These are phyloP conservation scores for Sphaeramia orbicularis DNA, from an alignment of 2,797 vertebrate genomes.

Conservation along the genomic window DNA sequence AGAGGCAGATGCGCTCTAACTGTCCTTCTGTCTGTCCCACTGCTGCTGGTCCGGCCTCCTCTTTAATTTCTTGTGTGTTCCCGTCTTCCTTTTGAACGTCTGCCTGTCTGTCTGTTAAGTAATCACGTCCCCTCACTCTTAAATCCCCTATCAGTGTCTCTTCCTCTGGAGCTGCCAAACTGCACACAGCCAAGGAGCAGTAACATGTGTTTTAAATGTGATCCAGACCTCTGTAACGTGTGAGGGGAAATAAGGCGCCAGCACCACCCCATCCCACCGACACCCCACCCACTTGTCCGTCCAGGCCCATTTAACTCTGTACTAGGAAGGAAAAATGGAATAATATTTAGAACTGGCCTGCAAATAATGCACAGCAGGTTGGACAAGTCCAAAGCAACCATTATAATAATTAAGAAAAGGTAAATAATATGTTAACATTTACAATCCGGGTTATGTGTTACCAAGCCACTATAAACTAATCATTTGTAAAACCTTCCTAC, in stretches of 20 bases:
- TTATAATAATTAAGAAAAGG: background rate
- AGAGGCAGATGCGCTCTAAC: constrained; percentile 9
- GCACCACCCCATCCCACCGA: constrained; percentile 57
- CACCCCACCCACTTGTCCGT: constrained; percentile 49
- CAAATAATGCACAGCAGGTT: constrained; percentile 3
- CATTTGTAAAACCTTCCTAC: background rate
- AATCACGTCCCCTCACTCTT: constrained; percentile 45
- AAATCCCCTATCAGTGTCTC: constrained; percentile 55
- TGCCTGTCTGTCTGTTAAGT: constrained; percentile 38
- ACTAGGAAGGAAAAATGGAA: constrained; percentile 25
- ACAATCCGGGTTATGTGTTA: background rate
- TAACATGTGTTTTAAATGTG: constrained; percentile 96
- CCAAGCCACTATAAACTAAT: background rate
- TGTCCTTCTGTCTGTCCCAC: constrained; percentile 35
- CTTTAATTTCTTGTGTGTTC: constrained; percentile 39
- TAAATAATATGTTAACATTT: too few species aligned
- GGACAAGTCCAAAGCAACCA: background rate
- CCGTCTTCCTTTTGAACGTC: constrained; percentile 31
- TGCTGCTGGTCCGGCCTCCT: constrained; percentile 36
- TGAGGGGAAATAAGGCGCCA: constrained; percentile 58
- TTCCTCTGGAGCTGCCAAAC: constrained; percentile 58
- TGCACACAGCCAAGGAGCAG: constrained; percentile 59
- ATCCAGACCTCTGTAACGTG: constrained; percentile 91
- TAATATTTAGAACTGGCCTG: constrained; percentile 12
- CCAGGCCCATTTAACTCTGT: constrained; percentile 30